Evolutionary conservation across 2,113 vertebrate species (phyloP), one percentile per base, ranked within the genome.

Genomic region (Alces alces): DNA sequence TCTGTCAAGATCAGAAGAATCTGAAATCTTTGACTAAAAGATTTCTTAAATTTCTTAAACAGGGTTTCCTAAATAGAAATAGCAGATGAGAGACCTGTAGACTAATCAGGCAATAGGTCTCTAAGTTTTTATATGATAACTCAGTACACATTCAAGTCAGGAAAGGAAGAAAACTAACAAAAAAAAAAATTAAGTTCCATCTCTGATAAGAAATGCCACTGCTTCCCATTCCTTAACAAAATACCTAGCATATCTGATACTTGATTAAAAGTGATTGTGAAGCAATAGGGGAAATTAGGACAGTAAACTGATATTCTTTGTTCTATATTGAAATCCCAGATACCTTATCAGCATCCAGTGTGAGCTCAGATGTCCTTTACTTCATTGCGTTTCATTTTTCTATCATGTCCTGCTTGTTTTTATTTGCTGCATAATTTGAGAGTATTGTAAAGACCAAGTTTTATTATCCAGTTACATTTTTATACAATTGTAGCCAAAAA

Each of bases 401-500:
- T 86, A 21, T 64, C 70, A 70, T 39, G 16, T n/a, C n/a, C 19
- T 64, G 28, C 61, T 97, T 96, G 30, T 89, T 96, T 98, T 97
- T 94, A 96, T 98, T 97, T 93, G 73, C 17, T 89, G 73, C 25
- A 47, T 93, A 76, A 61, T 97, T 97, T 13, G 39, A 94, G 64
- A 94, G 25, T 47, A 55, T 89, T 95, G 14, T 61, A 96, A 97
- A 93, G 57, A 93, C 57, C 33, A 87, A 86, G 28, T 92, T 98
- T 98, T 98, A 97, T 97, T 95, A 96, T 94, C 84, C 97, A 97
- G 97, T 98, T 97, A 98, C 58, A 95, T 96, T 98, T 97, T 95
- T 92, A 96, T 97, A 89, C 91, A 97, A 97, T 96, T 95, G 79
- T 93, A 96, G 97, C 96, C 36, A 66, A 97, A 97, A 97, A 91